These are phyloP conservation scores for Ibycter americanus DNA, from an alignment of 2,797 vertebrate genomes.

Conservation along the genomic window DNA sequence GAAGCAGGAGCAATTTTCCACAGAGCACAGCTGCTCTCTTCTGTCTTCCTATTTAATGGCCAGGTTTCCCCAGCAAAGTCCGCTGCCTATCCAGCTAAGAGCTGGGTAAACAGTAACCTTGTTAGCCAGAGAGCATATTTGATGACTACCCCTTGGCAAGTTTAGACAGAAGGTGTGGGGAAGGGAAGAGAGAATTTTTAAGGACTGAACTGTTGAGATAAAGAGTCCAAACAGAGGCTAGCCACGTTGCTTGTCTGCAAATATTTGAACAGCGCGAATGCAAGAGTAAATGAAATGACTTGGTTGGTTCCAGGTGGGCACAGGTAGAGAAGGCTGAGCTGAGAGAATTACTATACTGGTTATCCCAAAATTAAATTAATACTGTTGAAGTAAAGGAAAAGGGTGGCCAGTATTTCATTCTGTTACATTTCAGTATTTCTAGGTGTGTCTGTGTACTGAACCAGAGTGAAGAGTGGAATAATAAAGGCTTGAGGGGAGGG, in stretches of 20 bases:
- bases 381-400: background rate
- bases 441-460: background rate
- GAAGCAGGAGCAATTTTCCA: background rate
- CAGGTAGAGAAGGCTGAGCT: background rate
- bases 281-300: background rate
- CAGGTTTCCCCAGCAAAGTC: background rate
- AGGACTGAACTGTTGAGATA: constrained; percentile 11
- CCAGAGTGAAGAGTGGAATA: background rate
- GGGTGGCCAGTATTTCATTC: background rate
- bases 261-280: constrained; percentile 10
- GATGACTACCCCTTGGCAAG: background rate
- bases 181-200: background rate
- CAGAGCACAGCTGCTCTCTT: background rate
- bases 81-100: fast-evolving
- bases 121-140: background rate
- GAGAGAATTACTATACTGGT: background rate
- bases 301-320: background rate
- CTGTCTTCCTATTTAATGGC: background rate
- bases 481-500: background rate
- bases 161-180: constrained; percentile 29
- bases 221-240: constrained; percentile 21
- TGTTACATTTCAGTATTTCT: background rate
- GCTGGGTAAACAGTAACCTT: background rate
- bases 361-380: background rate
- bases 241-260: background rate